Conservation (phyloP, 2,888 invertebrate species). For the Digitonthophagus gazella region DNA sequence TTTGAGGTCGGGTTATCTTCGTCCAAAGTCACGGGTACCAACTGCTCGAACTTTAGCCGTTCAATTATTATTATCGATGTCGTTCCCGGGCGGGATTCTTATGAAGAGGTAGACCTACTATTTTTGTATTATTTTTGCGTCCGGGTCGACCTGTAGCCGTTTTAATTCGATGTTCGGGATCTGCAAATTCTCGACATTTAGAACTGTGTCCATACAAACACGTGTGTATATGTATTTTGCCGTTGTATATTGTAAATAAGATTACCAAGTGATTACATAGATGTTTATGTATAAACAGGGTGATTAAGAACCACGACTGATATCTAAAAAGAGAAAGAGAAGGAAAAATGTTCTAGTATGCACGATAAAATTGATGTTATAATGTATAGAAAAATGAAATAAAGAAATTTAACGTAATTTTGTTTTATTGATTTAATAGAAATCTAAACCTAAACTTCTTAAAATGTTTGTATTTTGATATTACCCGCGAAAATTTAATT, state of each 20-base stretch:
- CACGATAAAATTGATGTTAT: background rate
- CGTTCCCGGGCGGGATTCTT: too few relatives aligned
- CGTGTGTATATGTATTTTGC: too few relatives aligned
- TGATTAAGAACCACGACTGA: background rate
- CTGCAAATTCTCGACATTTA: too few relatives aligned
- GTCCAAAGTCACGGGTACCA: conserved; percentile 4
- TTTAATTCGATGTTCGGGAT: too few relatives aligned
- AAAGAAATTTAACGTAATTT: background rate
- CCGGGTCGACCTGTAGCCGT: background rate
- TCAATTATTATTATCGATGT: background rate
- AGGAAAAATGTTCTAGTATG: background rate
- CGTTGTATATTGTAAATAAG: background rate
- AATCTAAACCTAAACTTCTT: too few relatives aligned
- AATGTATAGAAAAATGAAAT: background rate
- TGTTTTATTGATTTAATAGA: background rate
- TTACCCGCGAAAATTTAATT: too few relatives aligned
- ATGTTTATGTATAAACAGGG: background rate
- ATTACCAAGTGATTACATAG: background rate
- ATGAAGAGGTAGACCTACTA: background rate
- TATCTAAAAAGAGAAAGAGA: background rate
- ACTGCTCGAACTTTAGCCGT: background rate
- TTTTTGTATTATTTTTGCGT: background rate
- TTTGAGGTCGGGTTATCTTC: conserved; percentile 42
- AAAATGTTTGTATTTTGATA: too few relatives aligned
- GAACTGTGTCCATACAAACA: background rate